A percentile compares a stretch with the other conserved stretches of the same genome.
phyloP scores from a whole-genome alignment of 2,797 vertebrate genomes.

The Botia kubotai region DNA sequence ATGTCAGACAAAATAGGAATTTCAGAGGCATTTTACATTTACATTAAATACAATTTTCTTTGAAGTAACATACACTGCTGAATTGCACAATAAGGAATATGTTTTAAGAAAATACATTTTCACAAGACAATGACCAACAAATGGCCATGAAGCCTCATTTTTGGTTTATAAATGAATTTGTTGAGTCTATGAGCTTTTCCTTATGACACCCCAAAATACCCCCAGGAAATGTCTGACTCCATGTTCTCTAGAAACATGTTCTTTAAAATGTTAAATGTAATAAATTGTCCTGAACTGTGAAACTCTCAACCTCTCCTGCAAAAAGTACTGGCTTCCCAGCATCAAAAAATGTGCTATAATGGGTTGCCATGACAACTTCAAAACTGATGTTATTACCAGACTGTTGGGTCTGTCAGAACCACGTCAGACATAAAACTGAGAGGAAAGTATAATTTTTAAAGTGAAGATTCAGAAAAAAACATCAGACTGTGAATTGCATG shows the following conservation, averaged over 20 bases:
- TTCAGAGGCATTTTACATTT: background rate
- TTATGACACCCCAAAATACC: background rate
- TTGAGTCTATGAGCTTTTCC: background rate
- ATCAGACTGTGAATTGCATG: background rate
- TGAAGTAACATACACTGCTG: too few relatives aligned
- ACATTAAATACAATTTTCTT: background rate
- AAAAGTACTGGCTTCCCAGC: background rate
- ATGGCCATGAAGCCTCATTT: background rate
- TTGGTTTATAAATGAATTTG: background rate
- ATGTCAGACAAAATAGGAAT: background rate
- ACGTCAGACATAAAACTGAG: constrained; percentile 14
- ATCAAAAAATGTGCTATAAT: background rate
- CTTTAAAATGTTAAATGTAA: background rate
- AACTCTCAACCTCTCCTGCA: background rate
- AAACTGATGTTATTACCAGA: constrained; percentile 19
- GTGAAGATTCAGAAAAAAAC: background rate
- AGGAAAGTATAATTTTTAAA: background rate
- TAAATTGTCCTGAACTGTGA: background rate
- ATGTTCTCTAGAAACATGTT: background rate
- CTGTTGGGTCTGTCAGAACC: constrained; percentile 10
- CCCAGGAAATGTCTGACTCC: background rate
- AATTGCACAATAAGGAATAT: background rate
- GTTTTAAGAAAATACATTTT: background rate
- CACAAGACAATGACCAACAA: background rate
- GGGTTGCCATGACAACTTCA: constrained; percentile 20